Conservation (phyloP, 2,797 vertebrate species). For the Phoeniculus purpureus region DNA sequence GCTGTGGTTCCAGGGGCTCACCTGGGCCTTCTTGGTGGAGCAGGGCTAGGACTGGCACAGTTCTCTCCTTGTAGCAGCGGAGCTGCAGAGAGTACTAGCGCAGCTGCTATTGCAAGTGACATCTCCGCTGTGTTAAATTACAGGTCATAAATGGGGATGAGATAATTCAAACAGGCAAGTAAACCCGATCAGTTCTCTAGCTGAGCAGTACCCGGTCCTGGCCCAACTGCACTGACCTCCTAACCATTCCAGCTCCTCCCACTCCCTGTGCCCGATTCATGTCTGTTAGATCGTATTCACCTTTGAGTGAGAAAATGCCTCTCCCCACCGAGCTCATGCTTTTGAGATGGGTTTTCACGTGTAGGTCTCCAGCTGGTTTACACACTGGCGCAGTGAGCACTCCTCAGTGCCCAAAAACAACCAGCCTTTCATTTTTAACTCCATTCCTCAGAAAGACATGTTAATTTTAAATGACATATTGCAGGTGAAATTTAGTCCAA, state of each 20-base stretch:
- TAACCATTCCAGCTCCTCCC: slow-evolving; percentile 84
- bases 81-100: slow-evolving; percentile 55
- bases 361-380: neutral
- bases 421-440: neutral
- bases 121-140: slow-evolving; percentile 89
- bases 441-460: neutral
- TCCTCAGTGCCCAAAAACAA: neutral
- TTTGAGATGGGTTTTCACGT: neutral
- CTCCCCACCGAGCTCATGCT: neutral
- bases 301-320: neutral
- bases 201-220: slow-evolving; percentile 79
- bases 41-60: neutral
- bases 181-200: slow-evolving; percentile 80
- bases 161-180: slow-evolving; percentile 94
- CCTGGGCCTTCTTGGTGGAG: neutral
- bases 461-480: neutral
- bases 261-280: slow-evolving; percentile 46
- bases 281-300: neutral
- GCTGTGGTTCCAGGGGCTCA: neutral
- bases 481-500: neutral
- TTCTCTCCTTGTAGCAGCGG: slow-evolving; percentile 25
- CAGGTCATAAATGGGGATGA: slow-evolving; percentile 94
- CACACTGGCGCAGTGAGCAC: neutral
- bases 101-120: slow-evolving; percentile 77
- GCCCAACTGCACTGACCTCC: slow-evolving; percentile 76